Evolutionary conservation across 2,888 invertebrate species (phyloP).

Genomic region (Epsilonema sp.): DNA sequence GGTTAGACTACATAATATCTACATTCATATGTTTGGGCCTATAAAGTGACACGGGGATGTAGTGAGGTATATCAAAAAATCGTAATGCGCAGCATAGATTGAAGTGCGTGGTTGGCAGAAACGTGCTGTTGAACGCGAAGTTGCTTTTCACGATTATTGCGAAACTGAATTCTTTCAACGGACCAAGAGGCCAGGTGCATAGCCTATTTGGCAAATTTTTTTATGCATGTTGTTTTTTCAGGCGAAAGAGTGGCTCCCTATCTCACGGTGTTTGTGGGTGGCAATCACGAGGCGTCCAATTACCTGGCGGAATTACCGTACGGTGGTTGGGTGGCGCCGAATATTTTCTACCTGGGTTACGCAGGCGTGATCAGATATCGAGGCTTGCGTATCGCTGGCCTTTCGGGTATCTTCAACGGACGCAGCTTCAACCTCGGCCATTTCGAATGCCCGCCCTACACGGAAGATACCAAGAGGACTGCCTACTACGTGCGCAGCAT

Average conservation of each 20-base stretch:
- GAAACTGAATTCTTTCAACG: too few relatives aligned
- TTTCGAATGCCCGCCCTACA: constrained; percentile 68
- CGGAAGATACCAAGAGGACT: constrained; percentile 42
- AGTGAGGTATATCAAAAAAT: too few relatives aligned
- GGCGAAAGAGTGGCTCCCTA: constrained; percentile 72
- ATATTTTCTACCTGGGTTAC: constrained; percentile 72
- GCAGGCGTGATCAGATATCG: constrained; percentile 38
- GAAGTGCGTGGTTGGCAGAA: too few relatives aligned
- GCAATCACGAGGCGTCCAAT: constrained; percentile 96
- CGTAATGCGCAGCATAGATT: too few relatives aligned
- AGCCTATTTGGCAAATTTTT: too few relatives aligned
- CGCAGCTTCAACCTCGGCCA: constrained; percentile 59
- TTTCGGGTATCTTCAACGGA: constrained; percentile 81
- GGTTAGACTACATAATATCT: too few relatives aligned
- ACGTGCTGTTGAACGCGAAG: too few relatives aligned
- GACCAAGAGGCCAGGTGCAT: too few relatives aligned
- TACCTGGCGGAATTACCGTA: constrained; percentile 84
- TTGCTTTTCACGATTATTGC: constrained; percentile 9
- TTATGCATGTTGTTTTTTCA: too few relatives aligned
- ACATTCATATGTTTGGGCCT: too few relatives aligned
- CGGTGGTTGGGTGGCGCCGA: constrained; percentile 96
- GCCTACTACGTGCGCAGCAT: constrained; percentile 54
- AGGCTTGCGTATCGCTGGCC: constrained; percentile 61
- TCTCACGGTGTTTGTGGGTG: constrained; percentile 85
- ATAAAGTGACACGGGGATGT: too few relatives aligned